Conservation (phyloP, 23 tunicate species). For the Oikopleura vanhoeffeni region DNA sequence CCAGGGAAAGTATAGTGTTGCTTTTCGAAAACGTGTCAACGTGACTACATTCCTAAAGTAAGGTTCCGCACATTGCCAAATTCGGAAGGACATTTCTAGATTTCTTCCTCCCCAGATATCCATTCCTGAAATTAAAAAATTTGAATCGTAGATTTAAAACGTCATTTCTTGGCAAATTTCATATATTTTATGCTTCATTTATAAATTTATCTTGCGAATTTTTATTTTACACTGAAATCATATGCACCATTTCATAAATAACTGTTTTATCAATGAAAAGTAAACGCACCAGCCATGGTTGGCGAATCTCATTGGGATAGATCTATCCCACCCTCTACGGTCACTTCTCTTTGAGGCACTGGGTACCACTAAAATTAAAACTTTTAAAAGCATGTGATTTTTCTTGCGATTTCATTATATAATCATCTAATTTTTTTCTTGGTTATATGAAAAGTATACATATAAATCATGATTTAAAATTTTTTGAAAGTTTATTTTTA, state of each 20-base stretch:
- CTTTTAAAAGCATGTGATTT: too few species aligned
- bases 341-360: conserved; percentile 90
- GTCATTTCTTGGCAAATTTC: background rate
- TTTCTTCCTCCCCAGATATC: conserved; percentile 98
- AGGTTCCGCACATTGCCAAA: conserved; percentile 96
- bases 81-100: conserved; percentile 80
- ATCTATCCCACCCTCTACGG: conserved; percentile 49
- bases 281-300: conserved; percentile 96
- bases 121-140: conserved; percentile 25
- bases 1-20: conserved; percentile 98
- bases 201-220: too few species aligned
- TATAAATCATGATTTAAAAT: too few species aligned
- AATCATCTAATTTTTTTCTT: too few species aligned
- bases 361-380: conserved; percentile 68
- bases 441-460: too few species aligned
- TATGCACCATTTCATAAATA: conserved; percentile 55
- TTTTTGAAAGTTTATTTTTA: too few species aligned
- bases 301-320: conserved; percentile 77
- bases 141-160: background rate
- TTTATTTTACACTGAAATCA: conserved; percentile 65
- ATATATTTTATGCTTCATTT: too few species aligned
- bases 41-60: conserved; percentile 72
- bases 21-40: conserved; percentile 93
- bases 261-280: conserved; percentile 61
- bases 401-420: too few species aligned